These are phyloP conservation scores for Liopterus haemorrhoidalis DNA, from an alignment of 2,888 invertebrate genomes.

Conservation along the genomic window DNA sequence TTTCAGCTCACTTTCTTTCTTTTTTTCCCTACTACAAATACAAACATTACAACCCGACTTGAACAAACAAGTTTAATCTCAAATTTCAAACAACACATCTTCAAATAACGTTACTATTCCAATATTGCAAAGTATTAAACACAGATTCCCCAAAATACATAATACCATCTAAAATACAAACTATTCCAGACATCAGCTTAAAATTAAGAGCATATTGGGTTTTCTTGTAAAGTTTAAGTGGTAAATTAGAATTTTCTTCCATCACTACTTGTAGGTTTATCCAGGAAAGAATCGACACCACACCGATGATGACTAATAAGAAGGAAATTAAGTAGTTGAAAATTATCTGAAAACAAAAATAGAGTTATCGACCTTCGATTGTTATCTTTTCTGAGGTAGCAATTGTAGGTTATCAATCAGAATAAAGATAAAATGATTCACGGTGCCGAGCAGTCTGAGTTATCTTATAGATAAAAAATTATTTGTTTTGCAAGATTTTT, in stretches of 20 bases:
- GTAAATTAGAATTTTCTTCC: not conserved
- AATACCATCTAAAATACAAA: not conserved
- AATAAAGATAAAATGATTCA: too few relatives aligned
- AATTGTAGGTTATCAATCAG: too few relatives aligned
- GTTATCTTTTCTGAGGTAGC: not conserved
- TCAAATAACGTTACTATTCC: not conserved
- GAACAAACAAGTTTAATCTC: not conserved
- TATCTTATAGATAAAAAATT: too few relatives aligned
- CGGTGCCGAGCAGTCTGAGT: too few relatives aligned
- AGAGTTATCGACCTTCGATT: not conserved
- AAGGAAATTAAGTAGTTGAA: not conserved
- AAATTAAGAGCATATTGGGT: not conserved
- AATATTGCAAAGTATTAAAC: not conserved
- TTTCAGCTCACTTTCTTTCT: not conserved
- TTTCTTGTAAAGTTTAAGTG: not conserved
- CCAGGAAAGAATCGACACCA: not conserved
- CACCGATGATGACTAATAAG: not conserved
- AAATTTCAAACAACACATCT: not conserved
- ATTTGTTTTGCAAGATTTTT: too few relatives aligned
- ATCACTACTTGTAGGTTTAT: not conserved
- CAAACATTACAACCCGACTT: not conserved
- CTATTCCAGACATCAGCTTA: slow-evolving; percentile 1
- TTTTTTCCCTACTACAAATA: not conserved
- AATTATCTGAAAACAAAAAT: not conserved
- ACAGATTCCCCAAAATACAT: not conserved